Evolutionary conservation across 2,797 vertebrate species (phyloP).

Genomic region (Allobates femoralis): DNA sequence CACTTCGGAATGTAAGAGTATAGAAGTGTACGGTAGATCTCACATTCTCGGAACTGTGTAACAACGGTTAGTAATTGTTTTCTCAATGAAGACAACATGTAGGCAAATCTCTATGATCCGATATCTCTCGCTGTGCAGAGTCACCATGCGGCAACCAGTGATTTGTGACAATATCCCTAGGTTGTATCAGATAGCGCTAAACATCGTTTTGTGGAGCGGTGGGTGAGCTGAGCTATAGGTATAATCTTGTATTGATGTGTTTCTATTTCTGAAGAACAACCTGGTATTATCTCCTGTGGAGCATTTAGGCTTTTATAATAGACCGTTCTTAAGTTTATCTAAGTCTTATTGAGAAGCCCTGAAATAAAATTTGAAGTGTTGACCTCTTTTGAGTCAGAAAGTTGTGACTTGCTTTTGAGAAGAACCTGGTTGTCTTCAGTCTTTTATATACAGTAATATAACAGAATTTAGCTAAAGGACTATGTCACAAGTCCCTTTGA

Average conservation of each 20-base stretch:
- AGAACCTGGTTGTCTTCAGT: too few species aligned
- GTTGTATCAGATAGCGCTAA: background rate
- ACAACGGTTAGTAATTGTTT: background rate
- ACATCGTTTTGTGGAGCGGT: background rate
- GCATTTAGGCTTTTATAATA: background rate
- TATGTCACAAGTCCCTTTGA: too few species aligned
- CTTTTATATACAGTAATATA: too few species aligned
- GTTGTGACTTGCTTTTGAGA: too few species aligned
- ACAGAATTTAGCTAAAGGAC: too few species aligned
- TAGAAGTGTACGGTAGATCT: too few species aligned
- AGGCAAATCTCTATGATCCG: conserved; percentile 12
- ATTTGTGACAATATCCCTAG: background rate
- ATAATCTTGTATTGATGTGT: background rate
- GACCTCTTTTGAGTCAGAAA: too few species aligned
- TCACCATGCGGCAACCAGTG: background rate
- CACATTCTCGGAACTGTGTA: too few species aligned
- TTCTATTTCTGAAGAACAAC: background rate
- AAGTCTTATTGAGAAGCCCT: background rate
- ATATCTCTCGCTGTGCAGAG: background rate
- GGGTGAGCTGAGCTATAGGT: background rate
- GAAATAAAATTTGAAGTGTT: background rate
- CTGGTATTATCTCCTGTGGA: background rate
- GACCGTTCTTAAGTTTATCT: background rate
- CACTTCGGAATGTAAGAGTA: too few species aligned
- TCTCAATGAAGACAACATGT: background rate